Evolutionary conservation across 92 coral and sea anemone genomes (phyloP), one percentile per base, ranked within the genome.

Genomic region (Paragorgia papillata): DNA sequence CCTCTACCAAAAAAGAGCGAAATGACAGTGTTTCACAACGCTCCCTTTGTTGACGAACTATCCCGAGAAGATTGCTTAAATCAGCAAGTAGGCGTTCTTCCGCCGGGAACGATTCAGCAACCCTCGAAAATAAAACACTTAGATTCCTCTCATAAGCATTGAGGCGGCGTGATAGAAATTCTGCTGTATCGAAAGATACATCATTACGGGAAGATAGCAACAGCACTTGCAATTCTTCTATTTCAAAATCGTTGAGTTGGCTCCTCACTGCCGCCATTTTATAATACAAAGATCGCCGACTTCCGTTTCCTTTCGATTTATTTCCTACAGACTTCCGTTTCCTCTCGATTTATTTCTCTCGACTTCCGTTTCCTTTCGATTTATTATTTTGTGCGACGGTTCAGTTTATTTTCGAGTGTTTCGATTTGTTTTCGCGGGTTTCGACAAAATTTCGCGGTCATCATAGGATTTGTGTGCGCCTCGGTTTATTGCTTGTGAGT

Each of bases 231-330:
- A 66, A 66, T 66, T 66, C 73, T 66, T 66, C 57, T 15, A 66
- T 66, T 40, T 66, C 73, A 25, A n/a, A 35, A 44, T 66, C 73
- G 57, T 40, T 66, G 15, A 66, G 73, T 20, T 39, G 73, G 57
- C 31, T 66, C 48, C 57, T 66, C 6, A 66, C 73, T 26, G 32
- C 73, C 34, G 33, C 54, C 54, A 35, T 66, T 39, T 66, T 44
- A 32, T 37, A 37, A 12, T 37, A 37, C 12, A 4, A 37, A 5
- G 5, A 4, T 12, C 43, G 43, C 29, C 48, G 10, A 66, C 73
- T 66, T 66, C 73, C 33, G 56, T 44, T 66, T 66, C 73, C 73
- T 40, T 35, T 66, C 54, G 54, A 65, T 62, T 62, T 3, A 33
- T 62, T 63, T 63, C n/a, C n/a, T n/a, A n/a, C n/a, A n/a, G n/a